Evolutionary conservation across 2,888 invertebrate genomes (phyloP), one percentile per base, ranked within the genome.

Genomic region (Agriopis marginaria): DNA sequence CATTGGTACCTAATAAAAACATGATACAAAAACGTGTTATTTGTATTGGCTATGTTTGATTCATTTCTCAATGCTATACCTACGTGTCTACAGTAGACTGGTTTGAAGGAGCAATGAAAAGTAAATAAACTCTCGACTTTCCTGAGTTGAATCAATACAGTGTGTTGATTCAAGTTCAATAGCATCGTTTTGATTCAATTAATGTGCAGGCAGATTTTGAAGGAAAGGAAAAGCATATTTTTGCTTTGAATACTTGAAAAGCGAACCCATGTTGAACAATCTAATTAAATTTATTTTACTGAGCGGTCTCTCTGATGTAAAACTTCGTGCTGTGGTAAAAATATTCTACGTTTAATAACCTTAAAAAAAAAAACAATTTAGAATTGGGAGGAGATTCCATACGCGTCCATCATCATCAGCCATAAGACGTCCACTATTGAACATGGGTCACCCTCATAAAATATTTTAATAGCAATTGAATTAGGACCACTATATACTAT

Each of bases 81-180:
- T n/a, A 23, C 45, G 42, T 14, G 23, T 51, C 49, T 44, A 44
- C 54, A 17, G 14, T 14, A 59, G 40, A 47, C 55, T 60, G 45
- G n/a, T 61, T 66, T 66, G 50, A 42, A 42, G 47, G 47, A 55
- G 55, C 39, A 40, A 55, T 63, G 39, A 63, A 63, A 42, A 55
- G 7, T 42, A 63, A 55, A 63, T 44, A 63, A 40, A 47, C 12
- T 44, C 47, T 39, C 40, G 47, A 55, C 54, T 63, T 55, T 47
- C 14, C 49, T 42, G 17, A 56, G 49, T 7, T 42, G 49, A 54
- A 55, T 47, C 44, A 55, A 55, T 51, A 42, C 0, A n/a, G 4
- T n/a, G 10, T 42, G 40, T 55, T 55, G 55, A 42, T 42, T 42
- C n/a, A 14, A 7, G 40, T 55, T 55, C 40, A 7, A 42, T 9